phyloP scores from a whole-genome alignment of 2,113 vertebrate species.

The Otocyon megalotis region DNA sequence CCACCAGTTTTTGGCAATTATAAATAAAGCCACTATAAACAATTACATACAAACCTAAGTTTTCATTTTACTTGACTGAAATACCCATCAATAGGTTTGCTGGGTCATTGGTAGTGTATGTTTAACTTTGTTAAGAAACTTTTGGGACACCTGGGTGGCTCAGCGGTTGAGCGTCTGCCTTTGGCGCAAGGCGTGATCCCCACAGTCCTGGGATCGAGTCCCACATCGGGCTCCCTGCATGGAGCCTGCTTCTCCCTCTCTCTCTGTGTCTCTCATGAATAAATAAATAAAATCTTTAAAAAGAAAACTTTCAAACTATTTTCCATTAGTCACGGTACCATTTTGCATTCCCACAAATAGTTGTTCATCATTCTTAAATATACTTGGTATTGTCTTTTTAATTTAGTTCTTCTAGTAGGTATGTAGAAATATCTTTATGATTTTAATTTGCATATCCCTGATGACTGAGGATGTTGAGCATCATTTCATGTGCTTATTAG shows the following conservation, averaged over 20 bases:
- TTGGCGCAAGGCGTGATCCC: too few relatives aligned
- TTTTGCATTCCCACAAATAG: slow-evolving; percentile 1
- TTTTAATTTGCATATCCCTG: not conserved
- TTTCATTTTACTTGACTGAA: slow-evolving; percentile 49
- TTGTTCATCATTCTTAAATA: not conserved
- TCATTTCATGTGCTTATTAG: not conserved
- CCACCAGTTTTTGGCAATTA: not conserved
- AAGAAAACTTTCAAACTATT: not conserved
- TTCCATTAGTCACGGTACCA: not conserved
- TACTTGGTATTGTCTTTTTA: not conserved
- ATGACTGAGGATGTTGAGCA: not conserved
- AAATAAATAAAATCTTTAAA: too few relatives aligned
- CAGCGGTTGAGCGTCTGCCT: too few relatives aligned
- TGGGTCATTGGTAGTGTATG: not conserved
- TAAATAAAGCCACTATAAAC: not conserved
- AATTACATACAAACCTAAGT: not conserved
- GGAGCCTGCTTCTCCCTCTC: too few relatives aligned
- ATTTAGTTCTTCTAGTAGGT: not conserved
- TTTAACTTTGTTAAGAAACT: slow-evolving; percentile 6
- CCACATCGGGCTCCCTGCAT: too few relatives aligned
- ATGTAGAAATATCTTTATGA: not conserved
- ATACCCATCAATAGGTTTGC: not conserved
- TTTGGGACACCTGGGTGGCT: too few relatives aligned
- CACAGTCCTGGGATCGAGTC: too few relatives aligned
- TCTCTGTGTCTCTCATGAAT: too few relatives aligned